phyloP scores from a whole-genome alignment of 2,888 invertebrate genomes.

The Drepana falcataria region DNA sequence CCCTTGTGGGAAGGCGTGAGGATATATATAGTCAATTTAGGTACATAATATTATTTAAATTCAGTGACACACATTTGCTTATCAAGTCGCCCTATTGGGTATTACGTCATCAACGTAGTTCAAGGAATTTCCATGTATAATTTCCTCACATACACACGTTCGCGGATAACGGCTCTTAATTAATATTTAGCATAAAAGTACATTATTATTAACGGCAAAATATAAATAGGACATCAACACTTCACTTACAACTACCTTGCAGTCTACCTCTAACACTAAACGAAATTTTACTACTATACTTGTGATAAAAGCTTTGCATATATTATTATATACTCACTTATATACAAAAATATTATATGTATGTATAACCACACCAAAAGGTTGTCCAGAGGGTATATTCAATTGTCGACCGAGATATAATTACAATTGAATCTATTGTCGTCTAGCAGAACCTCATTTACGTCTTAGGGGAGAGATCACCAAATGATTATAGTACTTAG shows the following conservation, averaged over 20 bases:
- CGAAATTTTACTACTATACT: neutral
- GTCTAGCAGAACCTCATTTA: no score
- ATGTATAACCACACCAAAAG: no score
- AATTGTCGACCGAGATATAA: no score
- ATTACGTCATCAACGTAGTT: conserved; percentile 5
- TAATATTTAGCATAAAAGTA: neutral
- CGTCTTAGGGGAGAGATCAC: no score
- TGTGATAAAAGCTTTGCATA: neutral
- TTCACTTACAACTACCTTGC: neutral
- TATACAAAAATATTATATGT: no score
- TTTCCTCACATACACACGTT: conserved; percentile 9
- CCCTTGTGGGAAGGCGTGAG: no score
- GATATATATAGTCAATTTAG: no score
- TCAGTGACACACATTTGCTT: no score
- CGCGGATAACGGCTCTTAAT: neutral
- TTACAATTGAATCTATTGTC: no score
- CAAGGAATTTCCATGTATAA: conserved; percentile 10
- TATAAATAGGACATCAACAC: neutral
- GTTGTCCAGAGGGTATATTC: no score
- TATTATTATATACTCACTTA: neutral
- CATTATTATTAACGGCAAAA: neutral
- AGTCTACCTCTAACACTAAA: neutral
- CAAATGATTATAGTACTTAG: no score
- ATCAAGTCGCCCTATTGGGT: neutral
- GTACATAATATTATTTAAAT: no score